These are phyloP conservation scores for Leptopilina drosophilae DNA, from an alignment of 2,888 invertebrate genomes.

Conservation along the genomic window DNA sequence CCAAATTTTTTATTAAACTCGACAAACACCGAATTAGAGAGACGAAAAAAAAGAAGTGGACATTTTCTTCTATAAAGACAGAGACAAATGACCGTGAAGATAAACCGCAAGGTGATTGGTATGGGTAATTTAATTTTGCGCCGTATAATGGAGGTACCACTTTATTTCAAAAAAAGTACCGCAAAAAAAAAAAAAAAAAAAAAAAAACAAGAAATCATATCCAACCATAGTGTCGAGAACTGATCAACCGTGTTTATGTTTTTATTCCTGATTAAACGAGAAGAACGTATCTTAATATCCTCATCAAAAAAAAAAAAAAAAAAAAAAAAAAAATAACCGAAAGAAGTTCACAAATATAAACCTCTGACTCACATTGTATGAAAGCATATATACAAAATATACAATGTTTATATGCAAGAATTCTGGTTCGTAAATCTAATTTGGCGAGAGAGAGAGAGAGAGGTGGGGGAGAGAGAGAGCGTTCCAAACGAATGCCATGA, in stretches of 20 bases:
- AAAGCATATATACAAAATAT: conserved; percentile 15
- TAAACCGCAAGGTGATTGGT: neutral
- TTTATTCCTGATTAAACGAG: conserved; percentile 33
- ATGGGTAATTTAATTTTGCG: conserved; percentile 23
- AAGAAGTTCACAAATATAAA: conserved; percentile 23
- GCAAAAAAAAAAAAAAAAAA: neutral
- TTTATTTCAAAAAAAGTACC: conserved; percentile 14
- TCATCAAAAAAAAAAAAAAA: conserved; percentile 11
- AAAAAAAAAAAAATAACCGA: neutral
- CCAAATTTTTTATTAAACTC: too few relatives aligned
- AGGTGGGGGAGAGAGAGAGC: too few relatives aligned
- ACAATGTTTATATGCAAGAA: conserved; percentile 29
- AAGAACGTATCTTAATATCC: conserved; percentile 25
- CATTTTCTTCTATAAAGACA: neutral
- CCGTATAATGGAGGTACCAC: conserved; percentile 9
- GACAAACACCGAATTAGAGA: too few relatives aligned
- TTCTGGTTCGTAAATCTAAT: conserved; percentile 16
- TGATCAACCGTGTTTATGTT: neutral
- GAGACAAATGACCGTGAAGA: neutral
- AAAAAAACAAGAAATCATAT: neutral
- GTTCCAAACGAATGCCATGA: conserved; percentile 1
- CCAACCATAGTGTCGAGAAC: neutral
- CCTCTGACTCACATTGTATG: conserved; percentile 33
- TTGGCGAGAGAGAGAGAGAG: neutral
- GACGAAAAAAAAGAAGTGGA: neutral